Base-by-base conservation (phyloP, 2,888 invertebrate genomes). In the Eupithecia vulgata region DNA sequence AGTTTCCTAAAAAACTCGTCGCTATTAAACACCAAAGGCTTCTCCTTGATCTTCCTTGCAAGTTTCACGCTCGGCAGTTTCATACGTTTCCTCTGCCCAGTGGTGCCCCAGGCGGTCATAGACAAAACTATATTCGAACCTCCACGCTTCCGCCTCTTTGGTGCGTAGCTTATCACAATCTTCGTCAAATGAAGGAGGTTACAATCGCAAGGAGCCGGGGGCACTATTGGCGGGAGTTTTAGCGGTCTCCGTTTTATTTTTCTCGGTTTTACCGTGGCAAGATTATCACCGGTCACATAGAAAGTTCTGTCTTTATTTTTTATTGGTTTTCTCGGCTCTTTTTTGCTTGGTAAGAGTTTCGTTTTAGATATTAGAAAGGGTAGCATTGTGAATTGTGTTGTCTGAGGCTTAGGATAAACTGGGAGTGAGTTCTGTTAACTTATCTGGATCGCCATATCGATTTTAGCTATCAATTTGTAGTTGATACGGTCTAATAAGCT, bases 321-420 rank as follows among this genome's bases (percentile, higher is more conserved):
- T 25, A 57, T 13, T 13, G 25, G 21, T 10, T 85, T 82, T 72
- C 85, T 87, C 15, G 81, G 79, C 45, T 86, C 83, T 74, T 85
- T 90, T 73, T 84, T 90, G 25, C 85, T 80, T 57, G 91, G 87
- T 34, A 92, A 72, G 1, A 92, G 79, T 82, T 91, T 92, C 0
- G 92, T 89, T 82, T 93, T 91, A 0, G 93, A 92, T 82, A 93
- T 88, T 45, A 93, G 75, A 81, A 92, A 88, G n/a, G 93, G 94
- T 66, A 93, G 80, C 92, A 93, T 91, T 34, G 25, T 71, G 80
- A 92, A 93, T 91, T 34, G 25, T 71, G 68, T 67, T 61, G 48
- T 8, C 15, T 30, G 57, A 42, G 65, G 34, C 67, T 69, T 34
- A 15, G 42, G 6, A 64, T 37, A 40, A 8, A 70, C 73, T 68